Percentiles rank a stretch among this genome's conserved stretches.
Evolutionary conservation across 2,797 vertebrate species (phyloP).

Genomic region (Cryptoprocta ferox): DNA sequence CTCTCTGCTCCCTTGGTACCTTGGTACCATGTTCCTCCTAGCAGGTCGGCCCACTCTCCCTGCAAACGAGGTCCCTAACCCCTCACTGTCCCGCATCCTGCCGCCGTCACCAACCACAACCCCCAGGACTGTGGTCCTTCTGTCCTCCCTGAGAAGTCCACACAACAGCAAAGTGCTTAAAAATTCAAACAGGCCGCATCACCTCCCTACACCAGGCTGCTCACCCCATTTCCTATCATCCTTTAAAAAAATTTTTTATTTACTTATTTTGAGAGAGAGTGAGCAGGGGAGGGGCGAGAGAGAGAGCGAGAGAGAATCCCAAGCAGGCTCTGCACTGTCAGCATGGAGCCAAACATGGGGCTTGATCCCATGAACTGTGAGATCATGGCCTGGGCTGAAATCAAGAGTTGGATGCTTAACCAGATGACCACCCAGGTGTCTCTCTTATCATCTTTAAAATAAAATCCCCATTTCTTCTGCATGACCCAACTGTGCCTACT

Average conservation of each 20-base stretch:
- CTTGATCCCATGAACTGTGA: too few species aligned
- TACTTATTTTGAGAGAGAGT: too few species aligned
- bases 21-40: background rate
- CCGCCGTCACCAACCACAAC: background rate
- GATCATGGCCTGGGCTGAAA: too few species aligned
- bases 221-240: background rate
- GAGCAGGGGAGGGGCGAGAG: too few species aligned
- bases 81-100: fast-evolving
- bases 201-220: background rate
- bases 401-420: too few species aligned
- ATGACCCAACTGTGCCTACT: background rate
- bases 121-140: background rate
- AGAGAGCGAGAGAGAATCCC: too few species aligned
- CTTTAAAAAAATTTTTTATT: background rate
- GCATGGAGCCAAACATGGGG: too few species aligned
- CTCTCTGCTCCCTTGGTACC: background rate
- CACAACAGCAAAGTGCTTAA: background rate
- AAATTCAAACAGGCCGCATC: background rate
- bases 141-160: background rate
- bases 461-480: background rate
- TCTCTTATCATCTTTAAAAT: background rate
- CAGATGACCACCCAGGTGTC: too few species aligned
- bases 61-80: background rate
- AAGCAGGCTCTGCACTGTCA: too few species aligned
- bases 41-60: background rate